Evolutionary conservation across 2,113 vertebrate species (phyloP), one percentile per base, ranked within the genome.

Genomic region (Tamias sibiricus): DNA sequence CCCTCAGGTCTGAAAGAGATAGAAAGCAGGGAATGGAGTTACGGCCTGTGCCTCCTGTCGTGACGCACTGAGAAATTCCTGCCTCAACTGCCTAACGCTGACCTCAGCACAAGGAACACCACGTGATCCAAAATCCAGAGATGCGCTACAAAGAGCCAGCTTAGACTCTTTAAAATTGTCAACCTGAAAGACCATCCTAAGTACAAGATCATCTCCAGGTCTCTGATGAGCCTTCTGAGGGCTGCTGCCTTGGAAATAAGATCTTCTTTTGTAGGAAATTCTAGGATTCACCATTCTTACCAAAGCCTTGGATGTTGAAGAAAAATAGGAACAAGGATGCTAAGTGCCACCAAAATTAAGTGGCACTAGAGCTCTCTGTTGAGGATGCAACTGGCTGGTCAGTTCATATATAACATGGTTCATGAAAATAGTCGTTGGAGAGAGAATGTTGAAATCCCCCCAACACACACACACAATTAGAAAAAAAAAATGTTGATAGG

Each of bases 371-470:
- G 35, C 10, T 87, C 40, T 93, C 82, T 0, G 0, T 20, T 35
- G 44, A 17, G 75, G 47, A 68, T 19, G 30, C 16, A 84, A 81
- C 37, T 66, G 6, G 28, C 26, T 62, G 86, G 40, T 40, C 66
- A 37, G 68, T 49, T 94, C 69, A 47, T 28, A 37, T 2, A 20
- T 42, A n/a, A 49, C 6, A 16, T 90, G 80, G 57, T 90, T 95
- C 40, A 28, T 59, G 66, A 92, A 81, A 74, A 35, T 42, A 54
- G 76, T 95, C 13, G 17, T 69, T 47, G 35, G 22, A 57, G 84
- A 92, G 72, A 92, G 87, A 94, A 71, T 47, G 24, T 69, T 54
- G 62, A 75, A 87, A 95, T 54, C 54, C 30, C 79, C 14, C 64
- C 32, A 62, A 62, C 24, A 62, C 59, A 69, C 32, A 68, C 32